Base-by-base conservation (phyloP, 2,888 invertebrate species). In the Lasioglossum vierecki region DNA sequence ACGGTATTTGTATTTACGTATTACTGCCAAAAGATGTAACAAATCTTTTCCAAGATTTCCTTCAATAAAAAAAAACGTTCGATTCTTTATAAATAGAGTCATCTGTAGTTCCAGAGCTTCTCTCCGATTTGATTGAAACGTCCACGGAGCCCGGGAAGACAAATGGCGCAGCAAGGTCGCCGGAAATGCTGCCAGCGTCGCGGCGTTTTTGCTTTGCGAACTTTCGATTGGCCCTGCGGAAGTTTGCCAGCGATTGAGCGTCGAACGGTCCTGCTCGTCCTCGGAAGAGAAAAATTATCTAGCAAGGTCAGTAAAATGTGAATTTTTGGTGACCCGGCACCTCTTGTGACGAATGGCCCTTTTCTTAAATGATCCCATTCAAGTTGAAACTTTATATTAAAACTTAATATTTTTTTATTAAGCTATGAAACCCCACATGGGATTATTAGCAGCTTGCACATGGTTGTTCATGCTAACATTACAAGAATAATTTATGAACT, bases 61-160 rank as follows among this genome's bases (percentile, higher is more conserved):
- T 30, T 30, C 30, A 30, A 30, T 30, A 30, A 30, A 30, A 30
- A 30, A 30, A 35, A 35, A 44, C 44, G 79, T 79, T 44, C 68
- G 66, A 73, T 35, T 66, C 66, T 44, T 73, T 41, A 66, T 26
- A 57, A 72, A 81, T 72, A 39, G 78, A 81, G 78, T 30, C n/a
- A 41, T 66, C 41, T 11, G 22, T 70, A 57, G 26, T 76, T 57
- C 35, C 35, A 39, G 66, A 80, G 6, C 39, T 60, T 39, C 18
- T 44, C 70, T n/a, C 41, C 68, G 73, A 79, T 82, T 82, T 79
- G 82, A 82, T 82, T 73, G 80, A 80, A 83, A 63, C 75, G 80
- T 82, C 70, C 75, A 63, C 39, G 44, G 74, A 60, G 49, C 22
- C 26, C 26, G 18, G 44, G 26, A 46, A 77, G 83, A 83, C 81